A percentile compares a stretch with the other conserved stretches of the same genome.
Conservation (phyloP, 2,888 invertebrate genomes). For the Ommatoiulus sabulosus region DNA sequence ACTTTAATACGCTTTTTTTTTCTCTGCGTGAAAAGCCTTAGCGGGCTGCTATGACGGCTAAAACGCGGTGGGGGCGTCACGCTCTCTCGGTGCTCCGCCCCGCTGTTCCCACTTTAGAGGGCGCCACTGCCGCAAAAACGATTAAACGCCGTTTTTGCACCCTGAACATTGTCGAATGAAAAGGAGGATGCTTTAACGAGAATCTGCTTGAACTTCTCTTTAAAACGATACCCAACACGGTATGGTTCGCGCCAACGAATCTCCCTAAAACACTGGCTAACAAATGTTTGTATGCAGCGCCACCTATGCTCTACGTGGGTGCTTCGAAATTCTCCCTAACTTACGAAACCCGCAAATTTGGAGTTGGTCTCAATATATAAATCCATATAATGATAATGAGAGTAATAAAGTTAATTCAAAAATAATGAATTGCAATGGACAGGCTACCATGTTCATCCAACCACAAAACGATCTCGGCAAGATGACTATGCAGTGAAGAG, state of each 20-base stretch:
- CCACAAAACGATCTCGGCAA: no score
- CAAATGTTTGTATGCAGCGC: no score
- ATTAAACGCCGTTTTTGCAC: background rate
- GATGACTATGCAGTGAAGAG: no score
- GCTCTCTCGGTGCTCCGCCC: constrained; percentile 1
- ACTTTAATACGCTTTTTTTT: constrained; percentile 48
- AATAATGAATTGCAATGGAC: no score
- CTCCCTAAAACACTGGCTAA: no score
- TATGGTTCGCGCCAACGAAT: background rate
- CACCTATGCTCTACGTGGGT: no score
- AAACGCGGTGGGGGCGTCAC: background rate
- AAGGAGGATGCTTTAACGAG: background rate
- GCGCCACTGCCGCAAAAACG: background rate
- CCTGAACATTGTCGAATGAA: background rate
- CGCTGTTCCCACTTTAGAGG: background rate
- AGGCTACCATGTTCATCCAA: no score
- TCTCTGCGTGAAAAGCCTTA: background rate
- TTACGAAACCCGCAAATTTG: no score
- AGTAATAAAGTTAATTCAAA: no score
- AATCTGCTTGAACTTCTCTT: background rate
- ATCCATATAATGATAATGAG: no score
- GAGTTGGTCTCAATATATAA: no score
- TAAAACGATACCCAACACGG: background rate
- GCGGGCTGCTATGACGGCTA: background rate
- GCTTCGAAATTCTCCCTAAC: no score